A percentile compares a stretch with the other conserved stretches of the same genome.
These are phyloP conservation scores for Drosophila ezoana DNA, from an alignment of 2,888 invertebrate genomes.

Conservation along the genomic window DNA sequence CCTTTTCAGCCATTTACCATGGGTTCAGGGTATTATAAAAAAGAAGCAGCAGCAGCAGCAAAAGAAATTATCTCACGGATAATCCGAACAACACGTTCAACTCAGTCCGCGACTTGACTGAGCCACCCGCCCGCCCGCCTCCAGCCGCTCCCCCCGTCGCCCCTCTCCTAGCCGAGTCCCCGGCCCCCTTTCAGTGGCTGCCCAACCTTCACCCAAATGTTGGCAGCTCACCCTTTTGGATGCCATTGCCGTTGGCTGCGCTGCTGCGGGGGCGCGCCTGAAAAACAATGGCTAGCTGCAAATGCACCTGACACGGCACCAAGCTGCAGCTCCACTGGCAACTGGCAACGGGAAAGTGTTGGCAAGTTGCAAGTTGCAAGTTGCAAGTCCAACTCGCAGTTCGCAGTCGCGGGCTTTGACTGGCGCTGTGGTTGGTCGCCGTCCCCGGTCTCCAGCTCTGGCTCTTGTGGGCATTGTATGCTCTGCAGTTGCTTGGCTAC, in stretches of 20 bases:
- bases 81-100: slow-evolving; percentile 76
- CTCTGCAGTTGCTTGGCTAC: not conserved
- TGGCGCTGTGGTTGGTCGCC: slow-evolving; percentile 68
- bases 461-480: slow-evolving; percentile 30
- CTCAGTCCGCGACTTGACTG: slow-evolving; percentile 26
- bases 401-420: slow-evolving; percentile 20
- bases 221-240: slow-evolving; percentile 56
- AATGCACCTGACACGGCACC: slow-evolving; percentile 63
- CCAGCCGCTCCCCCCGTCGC: too few species aligned
- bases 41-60: slow-evolving; percentile 24
- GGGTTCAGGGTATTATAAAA: slow-evolving; percentile 1
- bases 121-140: not conserved
- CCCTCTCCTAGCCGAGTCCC: not conserved
- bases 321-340: slow-evolving; percentile 26
- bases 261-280: slow-evolving; percentile 68
- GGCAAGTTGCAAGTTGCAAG: slow-evolving; percentile 47
- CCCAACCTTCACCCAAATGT: slow-evolving; percentile 57
- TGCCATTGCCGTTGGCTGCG: slow-evolving; percentile 22
- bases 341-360: slow-evolving; percentile 37
- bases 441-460: slow-evolving; percentile 4
- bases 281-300: slow-evolving; percentile 60
- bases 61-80: slow-evolving; percentile 79
- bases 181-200: not conserved
- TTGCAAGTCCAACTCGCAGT: slow-evolving; percentile 36
- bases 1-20: not conserved